phyloP scores from a whole-genome alignment of 2,888 invertebrate species.

The Cheilosia soror region DNA sequence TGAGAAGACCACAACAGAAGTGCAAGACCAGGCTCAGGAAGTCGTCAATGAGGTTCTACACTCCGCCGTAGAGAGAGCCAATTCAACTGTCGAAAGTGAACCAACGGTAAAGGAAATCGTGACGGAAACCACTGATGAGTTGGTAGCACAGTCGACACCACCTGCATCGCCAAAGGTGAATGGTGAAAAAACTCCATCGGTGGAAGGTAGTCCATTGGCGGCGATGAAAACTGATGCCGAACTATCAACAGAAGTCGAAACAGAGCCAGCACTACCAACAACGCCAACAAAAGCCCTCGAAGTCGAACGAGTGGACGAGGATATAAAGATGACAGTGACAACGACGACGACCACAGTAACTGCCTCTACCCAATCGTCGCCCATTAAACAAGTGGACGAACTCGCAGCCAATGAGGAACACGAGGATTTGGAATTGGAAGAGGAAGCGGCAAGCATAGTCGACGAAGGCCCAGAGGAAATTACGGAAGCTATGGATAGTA shows the following conservation, averaged over 20 bases:
- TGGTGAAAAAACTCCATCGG: slow-evolving; percentile 45
- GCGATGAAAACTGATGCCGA: slow-evolving; percentile 37
- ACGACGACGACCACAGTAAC: slow-evolving; percentile 15
- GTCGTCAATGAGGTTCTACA: slow-evolving; percentile 85
- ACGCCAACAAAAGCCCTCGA: slow-evolving; percentile 41
- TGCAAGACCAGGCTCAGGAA: slow-evolving; percentile 83
- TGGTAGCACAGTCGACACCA: slow-evolving; percentile 5
- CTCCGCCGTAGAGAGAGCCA: slow-evolving; percentile 84
- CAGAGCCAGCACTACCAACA: slow-evolving; percentile 6
- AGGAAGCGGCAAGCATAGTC: slow-evolving; percentile 64
- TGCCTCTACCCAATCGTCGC: slow-evolving; percentile 59
- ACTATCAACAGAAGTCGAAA: slow-evolving; percentile 5
- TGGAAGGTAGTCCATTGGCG: slow-evolving; percentile 24
- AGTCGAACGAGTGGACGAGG: slow-evolving; percentile 43
- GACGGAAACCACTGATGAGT: slow-evolving; percentile 22
- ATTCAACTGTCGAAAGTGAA: slow-evolving; percentile 6
- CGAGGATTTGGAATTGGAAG: slow-evolving; percentile 36
- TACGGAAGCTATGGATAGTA: slow-evolving; percentile 59
- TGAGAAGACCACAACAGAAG: slow-evolving; percentile 59
- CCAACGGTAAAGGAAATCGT: slow-evolving; percentile 4
- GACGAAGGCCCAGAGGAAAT: slow-evolving; percentile 45
- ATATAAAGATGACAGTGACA: background rate
- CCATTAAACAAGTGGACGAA: slow-evolving; percentile 43
- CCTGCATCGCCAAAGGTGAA: slow-evolving; percentile 44
- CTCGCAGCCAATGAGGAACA: slow-evolving; percentile 34